Base-by-base conservation (phyloP, 2,113 vertebrate genomes). In the Leucoraja erinaceus region DNA sequence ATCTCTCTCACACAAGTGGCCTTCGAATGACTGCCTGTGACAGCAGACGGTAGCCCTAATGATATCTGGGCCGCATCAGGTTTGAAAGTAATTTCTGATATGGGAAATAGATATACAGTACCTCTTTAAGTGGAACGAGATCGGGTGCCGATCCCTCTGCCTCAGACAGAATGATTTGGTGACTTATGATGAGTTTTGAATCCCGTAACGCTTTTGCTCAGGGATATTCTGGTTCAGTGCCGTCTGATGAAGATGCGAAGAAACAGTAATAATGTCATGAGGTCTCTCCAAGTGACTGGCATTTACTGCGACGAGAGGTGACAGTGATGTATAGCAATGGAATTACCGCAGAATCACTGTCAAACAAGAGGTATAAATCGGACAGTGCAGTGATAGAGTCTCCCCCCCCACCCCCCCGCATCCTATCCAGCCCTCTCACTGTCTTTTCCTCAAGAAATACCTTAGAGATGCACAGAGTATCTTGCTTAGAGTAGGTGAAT, bases 271-370 rank as follows among this genome's bases (percentile, higher is more conserved):
- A 70, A 70, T 72, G 22, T 38, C 63, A 54, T 91, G 66, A 66
- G 25, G 33, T 25, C 4, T 22, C 66, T 72, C 66, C 72, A 68
- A 91, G 90, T 91, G 90, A 91, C 68, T 91, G 90, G 72, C 90
- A 91, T 10, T 3, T 1, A 70, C 31, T 72, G 68, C 66, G 1
- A 91, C 20, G 4, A 72, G 47, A 70, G 33, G 90, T 54, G 68
- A 91, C 90, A 74, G 68, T 91, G 90, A 91, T 91, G 90, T 47
- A 91, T 91, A 47, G 68, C 68, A 72, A 72, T 38, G 90, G 68
- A 91, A 91, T 91, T 72, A 72, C 66, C 54, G 90, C 68, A 25
- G 68, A 91, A 47, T 72, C 33, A 28, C 66, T 72, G 90, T 91
- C 66, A 91, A 28, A 25, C 90, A 70, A 91, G 88, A 47, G 33